These are phyloP conservation scores for Murina feae DNA, from an alignment of 2,113 vertebrate genomes.

Conservation along the genomic window DNA sequence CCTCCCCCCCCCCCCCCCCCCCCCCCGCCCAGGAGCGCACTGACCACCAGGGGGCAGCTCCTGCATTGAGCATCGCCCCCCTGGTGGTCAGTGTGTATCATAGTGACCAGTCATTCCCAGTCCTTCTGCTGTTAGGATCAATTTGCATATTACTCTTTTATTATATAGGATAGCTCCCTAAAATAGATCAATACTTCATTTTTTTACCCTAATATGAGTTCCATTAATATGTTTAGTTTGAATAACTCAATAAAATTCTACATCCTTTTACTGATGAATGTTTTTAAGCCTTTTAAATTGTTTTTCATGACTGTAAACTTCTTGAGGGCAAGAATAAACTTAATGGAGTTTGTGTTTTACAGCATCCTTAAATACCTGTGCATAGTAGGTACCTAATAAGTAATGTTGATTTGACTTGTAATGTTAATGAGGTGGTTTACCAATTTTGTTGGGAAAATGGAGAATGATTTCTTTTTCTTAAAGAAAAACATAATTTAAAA, in stretches of 20 bases:
- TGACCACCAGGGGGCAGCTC: no score
- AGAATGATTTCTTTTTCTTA: background rate
- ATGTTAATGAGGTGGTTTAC: background rate
- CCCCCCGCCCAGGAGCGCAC: no score
- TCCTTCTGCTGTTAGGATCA: no score
- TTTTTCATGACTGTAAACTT: conserved; percentile 30
- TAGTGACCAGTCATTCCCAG: no score
- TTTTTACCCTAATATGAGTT: background rate
- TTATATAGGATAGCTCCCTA: background rate
- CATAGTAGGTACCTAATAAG: background rate
- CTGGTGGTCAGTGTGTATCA: no score
- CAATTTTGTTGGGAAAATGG: background rate
- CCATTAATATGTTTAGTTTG: background rate
- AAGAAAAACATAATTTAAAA: background rate
- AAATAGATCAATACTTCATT: background rate
- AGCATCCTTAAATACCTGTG: background rate
- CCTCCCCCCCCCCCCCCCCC: no score
- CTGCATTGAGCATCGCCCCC: no score
- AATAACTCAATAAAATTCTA: background rate
- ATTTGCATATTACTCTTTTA: no score
- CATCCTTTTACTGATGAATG: background rate
- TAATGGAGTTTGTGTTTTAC: conserved; percentile 7
- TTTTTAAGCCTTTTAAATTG: background rate
- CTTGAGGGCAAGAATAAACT: conserved; percentile 10
- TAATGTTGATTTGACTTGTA: background rate